Evolutionary conservation across 1,140 invertebrate genomes (phyloP).

Genomic region (Psilanteris sp.): DNA sequence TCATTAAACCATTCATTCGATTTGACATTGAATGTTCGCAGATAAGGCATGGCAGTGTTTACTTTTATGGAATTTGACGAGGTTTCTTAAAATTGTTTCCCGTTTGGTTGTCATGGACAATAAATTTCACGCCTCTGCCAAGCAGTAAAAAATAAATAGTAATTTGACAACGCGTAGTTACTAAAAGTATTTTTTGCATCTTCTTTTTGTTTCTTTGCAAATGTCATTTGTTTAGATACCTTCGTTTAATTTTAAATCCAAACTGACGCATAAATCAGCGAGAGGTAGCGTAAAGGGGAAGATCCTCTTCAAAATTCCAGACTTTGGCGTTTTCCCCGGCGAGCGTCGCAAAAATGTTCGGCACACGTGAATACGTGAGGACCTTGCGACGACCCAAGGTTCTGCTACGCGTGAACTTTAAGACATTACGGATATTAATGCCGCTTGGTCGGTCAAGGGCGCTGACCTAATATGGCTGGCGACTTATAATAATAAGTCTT

Average conservation of each 20-base stretch:
- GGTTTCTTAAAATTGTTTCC: slow-evolving; percentile 6
- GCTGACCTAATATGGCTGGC: slow-evolving; percentile 33
- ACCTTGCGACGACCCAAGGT: slow-evolving; percentile 33
- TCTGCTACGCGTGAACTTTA: slow-evolving; percentile 26
- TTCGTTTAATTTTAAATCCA: too few relatives aligned
- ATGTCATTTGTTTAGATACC: too few relatives aligned
- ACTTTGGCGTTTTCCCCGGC: not conserved
- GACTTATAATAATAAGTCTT: slow-evolving; percentile 36
- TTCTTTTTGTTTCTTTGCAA: too few relatives aligned
- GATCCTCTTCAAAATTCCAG: not conserved
- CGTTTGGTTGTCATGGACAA: slow-evolving; percentile 1
- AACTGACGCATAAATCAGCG: not conserved
- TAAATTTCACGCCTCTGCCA: slow-evolving; percentile 15
- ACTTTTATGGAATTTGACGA: not conserved
- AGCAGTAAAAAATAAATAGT: not conserved
- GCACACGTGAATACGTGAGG: slow-evolving; percentile 2
- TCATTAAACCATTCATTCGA: too few relatives aligned
- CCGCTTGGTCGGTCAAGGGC: slow-evolving; percentile 28
- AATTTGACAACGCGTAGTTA: too few relatives aligned
- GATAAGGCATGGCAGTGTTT: slow-evolving; percentile 5
- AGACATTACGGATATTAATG: slow-evolving; percentile 35
- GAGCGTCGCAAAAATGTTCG: slow-evolving; percentile 7
- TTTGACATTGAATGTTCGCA: slow-evolving; percentile 1
- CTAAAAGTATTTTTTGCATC: too few relatives aligned
- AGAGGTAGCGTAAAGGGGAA: not conserved